Base-by-base conservation (phyloP, 2,888 invertebrate species). In the Eurytoma californica region DNA sequence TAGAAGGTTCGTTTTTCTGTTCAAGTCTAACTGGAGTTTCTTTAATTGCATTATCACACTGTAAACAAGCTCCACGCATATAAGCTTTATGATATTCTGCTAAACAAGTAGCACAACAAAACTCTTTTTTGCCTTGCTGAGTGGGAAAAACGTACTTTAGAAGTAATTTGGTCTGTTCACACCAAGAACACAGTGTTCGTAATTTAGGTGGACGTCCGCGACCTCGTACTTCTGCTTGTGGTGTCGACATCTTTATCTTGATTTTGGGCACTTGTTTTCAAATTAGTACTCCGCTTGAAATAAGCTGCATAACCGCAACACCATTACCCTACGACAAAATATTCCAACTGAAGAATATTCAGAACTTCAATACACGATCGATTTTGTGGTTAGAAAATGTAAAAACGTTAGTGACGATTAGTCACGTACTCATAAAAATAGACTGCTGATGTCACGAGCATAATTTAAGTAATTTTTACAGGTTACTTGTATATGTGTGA, bases 41-140 rank as follows among this genome's bases (percentile, higher is more conserved):
- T 84, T 95, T 92, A 84, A 97, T 96, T 81, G 96, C 95, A 91
- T 95, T 96, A 91, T 96, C 96, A 91, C 97, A 97, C 88, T 95
- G 94, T 81, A 95, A 92, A 89, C 97, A 97, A 67, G 96, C 95
- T 77, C 96, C 97, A 91, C 97, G 95, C 86, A 94, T 94, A 86
- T 96, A 96, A 0, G 96, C 96, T 89, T 96, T 96, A 72, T 97
- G 93, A 89, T 97, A 97, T 91, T 97, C 96, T 0, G 95, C 94
- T 66, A 97, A 92, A 91, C 97, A 97, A 49, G 94, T 95, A 90
- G 97, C 96, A 0, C 97, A 97, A 90, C 97, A 97, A 90, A 97
- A 97, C 88, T 97, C 97, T 87, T 97, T 97, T 87, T 96, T 97
- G 14, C 96, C 96, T 88, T 96, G 95, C 86, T 95, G 95, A 3